phyloP scores from a whole-genome alignment of 2,888 invertebrate genomes.

The Xanthorhoe spadicearia region DNA sequence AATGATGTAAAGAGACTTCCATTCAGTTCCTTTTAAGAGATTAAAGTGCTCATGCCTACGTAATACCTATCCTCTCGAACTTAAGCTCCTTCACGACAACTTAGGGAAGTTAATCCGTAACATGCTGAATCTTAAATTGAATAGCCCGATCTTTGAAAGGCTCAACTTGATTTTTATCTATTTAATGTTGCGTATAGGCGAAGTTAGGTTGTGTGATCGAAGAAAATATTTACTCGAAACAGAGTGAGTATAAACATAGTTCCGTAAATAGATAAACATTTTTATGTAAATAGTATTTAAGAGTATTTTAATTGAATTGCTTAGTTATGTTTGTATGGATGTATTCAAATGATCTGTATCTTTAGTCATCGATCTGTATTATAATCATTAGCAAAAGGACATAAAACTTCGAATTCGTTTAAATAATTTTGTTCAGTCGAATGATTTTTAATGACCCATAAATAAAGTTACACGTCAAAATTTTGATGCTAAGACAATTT shows the following conservation, averaged over 20 bases:
- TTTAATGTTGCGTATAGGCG: conserved; percentile 1
- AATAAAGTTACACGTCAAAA: no score
- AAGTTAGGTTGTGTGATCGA: neutral
- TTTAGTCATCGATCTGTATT: no score
- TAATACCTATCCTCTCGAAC: conserved; percentile 16
- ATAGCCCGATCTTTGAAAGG: conserved; percentile 14
- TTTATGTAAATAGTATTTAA: no score
- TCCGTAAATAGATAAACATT: no score
- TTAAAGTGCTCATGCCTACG: conserved; percentile 19
- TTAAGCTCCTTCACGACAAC: conserved; percentile 18
- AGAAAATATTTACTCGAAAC: neutral
- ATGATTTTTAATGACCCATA: no score
- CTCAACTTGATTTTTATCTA: conserved; percentile 6
- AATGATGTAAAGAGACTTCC: conserved; percentile 1
- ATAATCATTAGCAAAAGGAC: no score
- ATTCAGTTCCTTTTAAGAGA: conserved; percentile 16
- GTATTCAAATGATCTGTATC: no score
- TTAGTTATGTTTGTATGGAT: no score
- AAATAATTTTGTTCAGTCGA: no score
- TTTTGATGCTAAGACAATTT: neutral
- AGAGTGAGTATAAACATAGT: neutral
- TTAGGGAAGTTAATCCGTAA: conserved; percentile 26
- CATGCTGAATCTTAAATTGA: conserved; percentile 27
- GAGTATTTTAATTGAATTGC: no score
- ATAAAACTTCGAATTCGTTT: no score